Evolutionary conservation across 2,888 invertebrate species (phyloP).

Genomic region (Neria commutata): DNA sequence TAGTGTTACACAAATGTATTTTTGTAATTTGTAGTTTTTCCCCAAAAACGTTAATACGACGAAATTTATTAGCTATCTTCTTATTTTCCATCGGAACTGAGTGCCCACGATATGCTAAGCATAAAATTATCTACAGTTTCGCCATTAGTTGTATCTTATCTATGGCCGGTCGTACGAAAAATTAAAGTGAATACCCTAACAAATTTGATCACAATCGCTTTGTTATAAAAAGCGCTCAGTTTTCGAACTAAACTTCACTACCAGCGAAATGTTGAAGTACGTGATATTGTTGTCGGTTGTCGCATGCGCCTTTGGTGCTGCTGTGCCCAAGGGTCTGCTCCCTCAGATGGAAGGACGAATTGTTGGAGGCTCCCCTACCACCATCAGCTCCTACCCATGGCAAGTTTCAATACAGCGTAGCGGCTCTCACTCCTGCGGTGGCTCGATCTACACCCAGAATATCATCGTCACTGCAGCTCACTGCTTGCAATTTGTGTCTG

Average conservation of each 20-base stretch:
- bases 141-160: too few relatives aligned
- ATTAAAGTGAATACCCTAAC: too few relatives aligned
- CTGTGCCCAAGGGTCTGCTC: slow-evolving; percentile 35
- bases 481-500: slow-evolving; percentile 57
- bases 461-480: slow-evolving; percentile 67
- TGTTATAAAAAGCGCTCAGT: background rate
- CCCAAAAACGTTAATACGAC: too few relatives aligned
- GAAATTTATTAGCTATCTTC: too few relatives aligned
- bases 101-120: too few relatives aligned
- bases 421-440: slow-evolving; percentile 65
- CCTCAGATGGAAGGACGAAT: slow-evolving; percentile 44
- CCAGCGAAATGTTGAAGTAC: slow-evolving; percentile 34
- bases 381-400: slow-evolving; percentile 42
- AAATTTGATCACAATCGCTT: background rate
- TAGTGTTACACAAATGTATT: too few relatives aligned
- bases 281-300: slow-evolving; percentile 35
- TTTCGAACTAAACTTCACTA: background rate
- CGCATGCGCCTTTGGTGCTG: slow-evolving; percentile 36
- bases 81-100: too few relatives aligned
- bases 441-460: slow-evolving; percentile 62
- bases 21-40: too few relatives aligned
- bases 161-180: too few relatives aligned
- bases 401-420: slow-evolving; percentile 43
- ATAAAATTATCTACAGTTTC: too few relatives aligned
- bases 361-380: slow-evolving; percentile 43